Conservation (phyloP, 2,113 vertebrate species). For the Poicephalus gulielmi region DNA sequence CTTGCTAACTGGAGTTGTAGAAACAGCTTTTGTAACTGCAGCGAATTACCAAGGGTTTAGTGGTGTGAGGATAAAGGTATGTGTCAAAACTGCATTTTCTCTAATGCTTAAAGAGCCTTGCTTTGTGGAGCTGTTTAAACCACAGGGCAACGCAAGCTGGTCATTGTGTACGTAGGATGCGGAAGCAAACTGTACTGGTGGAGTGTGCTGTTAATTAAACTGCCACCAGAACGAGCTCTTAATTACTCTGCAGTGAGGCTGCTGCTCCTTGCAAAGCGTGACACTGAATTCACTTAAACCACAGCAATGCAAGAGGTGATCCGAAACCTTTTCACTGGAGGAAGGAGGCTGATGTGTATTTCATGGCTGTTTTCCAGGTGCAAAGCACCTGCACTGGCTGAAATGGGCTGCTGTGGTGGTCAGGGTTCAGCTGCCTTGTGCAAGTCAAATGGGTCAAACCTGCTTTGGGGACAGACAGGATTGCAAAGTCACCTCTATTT, state of each 20-base stretch:
- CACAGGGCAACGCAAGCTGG: not conserved
- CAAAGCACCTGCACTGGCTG: not conserved
- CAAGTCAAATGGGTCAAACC: not conserved
- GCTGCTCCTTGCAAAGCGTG: not conserved
- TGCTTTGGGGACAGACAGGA: not conserved
- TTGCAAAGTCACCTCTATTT: not conserved
- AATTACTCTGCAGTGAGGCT: not conserved
- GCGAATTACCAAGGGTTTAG: not conserved
- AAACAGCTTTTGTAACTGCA: not conserved
- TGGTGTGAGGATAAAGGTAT: not conserved
- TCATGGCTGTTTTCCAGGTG: not conserved
- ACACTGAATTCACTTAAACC: not conserved
- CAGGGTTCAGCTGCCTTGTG: not conserved
- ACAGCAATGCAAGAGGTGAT: not conserved
- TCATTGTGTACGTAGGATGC: conserved; percentile 36
- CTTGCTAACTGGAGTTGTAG: not conserved
- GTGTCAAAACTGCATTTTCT: not conserved
- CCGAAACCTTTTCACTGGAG: not conserved
- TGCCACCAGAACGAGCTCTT: not conserved
- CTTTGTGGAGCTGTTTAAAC: conserved; percentile 8
- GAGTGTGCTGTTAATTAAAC: conserved; percentile 44
- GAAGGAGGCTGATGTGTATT: not conserved
- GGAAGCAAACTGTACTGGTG: not conserved
- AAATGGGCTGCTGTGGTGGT: not conserved
- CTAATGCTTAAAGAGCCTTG: not conserved